Evolutionary conservation across 2,888 invertebrate species (phyloP).

Genomic region (Panorpa germanica): DNA sequence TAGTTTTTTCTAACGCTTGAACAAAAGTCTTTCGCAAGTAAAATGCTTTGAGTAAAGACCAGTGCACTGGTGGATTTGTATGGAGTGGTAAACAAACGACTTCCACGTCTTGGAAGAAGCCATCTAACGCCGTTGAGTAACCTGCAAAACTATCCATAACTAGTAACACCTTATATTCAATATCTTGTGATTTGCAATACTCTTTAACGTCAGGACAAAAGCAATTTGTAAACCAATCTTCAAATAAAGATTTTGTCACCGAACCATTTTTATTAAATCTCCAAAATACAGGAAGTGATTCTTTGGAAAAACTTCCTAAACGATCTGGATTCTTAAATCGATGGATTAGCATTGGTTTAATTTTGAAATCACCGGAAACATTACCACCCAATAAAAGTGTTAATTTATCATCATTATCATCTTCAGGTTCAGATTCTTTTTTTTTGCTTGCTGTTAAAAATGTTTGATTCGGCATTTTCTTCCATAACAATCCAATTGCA

Average conservation of each 20-base stretch:
- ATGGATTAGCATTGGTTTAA: slow-evolving; percentile 3
- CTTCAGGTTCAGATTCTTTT: background rate
- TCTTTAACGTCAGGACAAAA: slow-evolving; percentile 4
- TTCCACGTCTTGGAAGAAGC: slow-evolving; percentile 3
- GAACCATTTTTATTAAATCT: slow-evolving; percentile 5
- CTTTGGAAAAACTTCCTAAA: slow-evolving; percentile 1
- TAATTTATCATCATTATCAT: background rate
- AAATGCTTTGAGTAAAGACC: too few relatives aligned
- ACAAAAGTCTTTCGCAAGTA: too few relatives aligned
- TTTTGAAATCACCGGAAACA: slow-evolving; percentile 5
- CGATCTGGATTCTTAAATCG: slow-evolving; percentile 1
- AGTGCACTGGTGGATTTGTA: too few relatives aligned
- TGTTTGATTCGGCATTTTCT: background rate
- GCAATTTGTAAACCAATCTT: slow-evolving; percentile 8
- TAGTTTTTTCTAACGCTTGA: too few relatives aligned
- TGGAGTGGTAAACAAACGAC: too few relatives aligned
- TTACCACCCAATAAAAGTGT: slow-evolving; percentile 4
- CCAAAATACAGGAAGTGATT: slow-evolving; percentile 8
- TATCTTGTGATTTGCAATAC: slow-evolving; percentile 5
- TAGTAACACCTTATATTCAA: slow-evolving; percentile 5
- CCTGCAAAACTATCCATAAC: slow-evolving; percentile 6
- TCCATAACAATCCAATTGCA: slow-evolving; percentile 5
- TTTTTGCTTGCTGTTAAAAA: background rate
- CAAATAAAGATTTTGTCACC: slow-evolving; percentile 6
- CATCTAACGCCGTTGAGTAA: slow-evolving; percentile 5